Percentiles rank a stretch among this genome's conserved stretches.
phyloP scores from a whole-genome alignment of 2,888 invertebrate genomes.

The Leuctra nigra region DNA sequence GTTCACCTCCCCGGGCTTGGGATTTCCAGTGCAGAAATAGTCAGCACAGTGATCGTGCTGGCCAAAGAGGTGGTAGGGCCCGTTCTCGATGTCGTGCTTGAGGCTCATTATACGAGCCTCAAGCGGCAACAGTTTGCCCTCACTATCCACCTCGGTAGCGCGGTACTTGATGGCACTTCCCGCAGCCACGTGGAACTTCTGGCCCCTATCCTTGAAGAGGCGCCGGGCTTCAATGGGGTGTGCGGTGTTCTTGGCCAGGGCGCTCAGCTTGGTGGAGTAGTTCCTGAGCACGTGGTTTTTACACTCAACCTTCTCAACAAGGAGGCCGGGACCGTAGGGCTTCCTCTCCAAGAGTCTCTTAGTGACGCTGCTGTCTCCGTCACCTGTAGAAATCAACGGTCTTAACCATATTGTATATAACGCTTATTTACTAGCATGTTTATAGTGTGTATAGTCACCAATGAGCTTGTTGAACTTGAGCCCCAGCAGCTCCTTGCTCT shows the following conservation, averaged over 20 bases:
- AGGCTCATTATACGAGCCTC: background rate
- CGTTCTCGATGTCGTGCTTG: background rate
- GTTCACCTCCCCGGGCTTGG: background rate
- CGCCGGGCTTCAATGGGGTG: too few relatives aligned
- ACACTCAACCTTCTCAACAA: slow-evolving; percentile 14
- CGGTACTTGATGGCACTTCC: too few relatives aligned
- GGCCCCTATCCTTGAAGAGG: too few relatives aligned
- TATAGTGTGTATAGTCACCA: background rate
- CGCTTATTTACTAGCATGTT: too few relatives aligned
- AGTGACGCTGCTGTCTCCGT: slow-evolving; percentile 17
- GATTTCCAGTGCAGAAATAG: background rate
- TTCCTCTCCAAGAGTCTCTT: background rate
- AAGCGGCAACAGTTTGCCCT: background rate
- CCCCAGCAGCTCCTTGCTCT: background rate
- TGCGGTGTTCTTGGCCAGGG: background rate
- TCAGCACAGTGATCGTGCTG: background rate
- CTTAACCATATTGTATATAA: too few relatives aligned
- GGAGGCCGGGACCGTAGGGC: slow-evolving; percentile 8
- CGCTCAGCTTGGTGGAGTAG: background rate
- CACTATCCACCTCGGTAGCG: background rate
- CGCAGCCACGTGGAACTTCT: too few relatives aligned
- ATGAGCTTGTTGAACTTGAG: background rate
- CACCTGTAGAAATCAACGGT: background rate
- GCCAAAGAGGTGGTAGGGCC: background rate
- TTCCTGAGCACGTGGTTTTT: background rate